Percentiles rank a stretch among this genome's conserved stretches.
Evolutionary conservation across 2,113 vertebrate species (phyloP).

Genomic region (Percopsis transmontana): DNA sequence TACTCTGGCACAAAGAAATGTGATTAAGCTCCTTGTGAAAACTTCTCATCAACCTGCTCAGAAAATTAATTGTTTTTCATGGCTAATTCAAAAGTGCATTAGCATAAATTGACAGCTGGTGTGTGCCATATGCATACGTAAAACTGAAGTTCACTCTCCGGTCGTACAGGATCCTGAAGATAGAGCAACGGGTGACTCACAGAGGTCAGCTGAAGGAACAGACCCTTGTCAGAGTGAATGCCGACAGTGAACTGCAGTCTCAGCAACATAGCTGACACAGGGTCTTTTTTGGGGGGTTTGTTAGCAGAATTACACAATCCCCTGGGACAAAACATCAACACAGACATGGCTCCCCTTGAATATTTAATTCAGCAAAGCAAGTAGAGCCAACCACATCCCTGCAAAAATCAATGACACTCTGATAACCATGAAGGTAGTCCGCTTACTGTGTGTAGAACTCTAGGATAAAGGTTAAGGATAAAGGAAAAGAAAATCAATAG

Average conservation of each 20-base stretch:
- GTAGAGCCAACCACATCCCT: slow-evolving; percentile 39
- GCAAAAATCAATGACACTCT: slow-evolving; percentile 22
- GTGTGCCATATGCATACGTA: slow-evolving; percentile 53
- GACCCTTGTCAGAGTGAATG: slow-evolving; percentile 54
- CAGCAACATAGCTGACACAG: slow-evolving; percentile 66
- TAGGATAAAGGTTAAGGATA: slow-evolving; percentile 9
- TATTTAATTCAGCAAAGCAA: slow-evolving; percentile 56
- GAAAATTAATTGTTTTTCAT: slow-evolving; percentile 71
- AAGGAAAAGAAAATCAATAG: slow-evolving; percentile 20
- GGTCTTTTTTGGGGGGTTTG: slow-evolving; percentile 55
- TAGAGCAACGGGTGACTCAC: slow-evolving; percentile 51
- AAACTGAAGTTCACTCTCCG: slow-evolving; percentile 55
- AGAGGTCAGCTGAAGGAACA: slow-evolving; percentile 67
- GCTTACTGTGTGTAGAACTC: slow-evolving; percentile 5
- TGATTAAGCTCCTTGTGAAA: slow-evolving; percentile 60
- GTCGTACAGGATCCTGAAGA: slow-evolving; percentile 47
- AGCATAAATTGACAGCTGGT: slow-evolving; percentile 69
- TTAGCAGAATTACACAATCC: slow-evolving; percentile 73
- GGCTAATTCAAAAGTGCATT: slow-evolving; percentile 65
- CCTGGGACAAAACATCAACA: slow-evolving; percentile 69
- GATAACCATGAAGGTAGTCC: slow-evolving; percentile 21
- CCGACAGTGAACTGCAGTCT: slow-evolving; percentile 63
- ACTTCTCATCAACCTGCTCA: slow-evolving; percentile 61
- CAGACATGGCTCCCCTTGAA: slow-evolving; percentile 63
- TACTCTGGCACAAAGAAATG: slow-evolving; percentile 53